Evolutionary conservation across 2,797 vertebrate species (phyloP).

Genomic region (Hippocampus kuda): DNA sequence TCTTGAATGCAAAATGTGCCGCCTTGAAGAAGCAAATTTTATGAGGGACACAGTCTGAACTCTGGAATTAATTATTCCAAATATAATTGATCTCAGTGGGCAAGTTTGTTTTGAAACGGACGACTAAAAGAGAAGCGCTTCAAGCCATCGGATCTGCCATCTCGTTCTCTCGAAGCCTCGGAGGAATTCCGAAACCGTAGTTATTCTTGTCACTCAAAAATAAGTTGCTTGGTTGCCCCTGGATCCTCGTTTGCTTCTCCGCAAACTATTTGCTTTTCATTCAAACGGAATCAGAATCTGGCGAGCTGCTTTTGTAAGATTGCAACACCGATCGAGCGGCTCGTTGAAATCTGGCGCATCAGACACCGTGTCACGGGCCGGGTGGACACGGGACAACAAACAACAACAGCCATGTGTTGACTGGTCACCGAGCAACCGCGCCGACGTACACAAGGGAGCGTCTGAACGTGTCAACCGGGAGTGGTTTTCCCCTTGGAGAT

Average conservation of each 20-base stretch:
- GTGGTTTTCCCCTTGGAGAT: constrained; percentile 30
- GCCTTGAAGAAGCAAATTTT: neutral
- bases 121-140: neutral
- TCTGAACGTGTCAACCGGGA: constrained; percentile 39
- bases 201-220: constrained; percentile 19
- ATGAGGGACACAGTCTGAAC: neutral
- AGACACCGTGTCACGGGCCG: constrained; percentile 26
- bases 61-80: neutral
- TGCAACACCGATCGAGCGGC: constrained; percentile 51
- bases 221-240: neutral
- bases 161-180: neutral
- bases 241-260: constrained; percentile 26
- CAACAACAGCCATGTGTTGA: constrained; percentile 49
- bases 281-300: constrained; percentile 70
- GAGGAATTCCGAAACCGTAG: neutral
- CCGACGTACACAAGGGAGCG: constrained; percentile 30
- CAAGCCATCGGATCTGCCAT: neutral
- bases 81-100: neutral
- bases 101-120: neutral
- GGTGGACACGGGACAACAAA: constrained; percentile 13
- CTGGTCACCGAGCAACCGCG: constrained; percentile 29
- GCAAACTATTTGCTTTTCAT: constrained; percentile 81
- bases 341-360: constrained; percentile 7
- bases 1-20: neutral
- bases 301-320: constrained; percentile 60